A percentile compares a stretch with the other conserved stretches of the same genome.
These are phyloP conservation scores for Drosophila parabipectinata DNA, from an alignment of 1,140 invertebrate species.

Conservation along the genomic window DNA sequence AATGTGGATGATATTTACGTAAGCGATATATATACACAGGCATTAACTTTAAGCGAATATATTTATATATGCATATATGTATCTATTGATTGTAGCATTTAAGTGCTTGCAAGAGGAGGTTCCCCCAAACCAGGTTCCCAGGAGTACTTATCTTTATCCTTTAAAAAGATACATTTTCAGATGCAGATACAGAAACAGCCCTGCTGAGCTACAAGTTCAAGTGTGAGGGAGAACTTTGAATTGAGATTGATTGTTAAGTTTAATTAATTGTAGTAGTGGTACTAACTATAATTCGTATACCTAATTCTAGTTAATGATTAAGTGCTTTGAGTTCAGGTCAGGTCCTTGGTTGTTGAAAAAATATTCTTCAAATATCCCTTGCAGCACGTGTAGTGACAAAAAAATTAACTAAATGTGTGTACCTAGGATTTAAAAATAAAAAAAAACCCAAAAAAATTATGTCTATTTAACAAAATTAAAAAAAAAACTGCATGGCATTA, in stretches of 20 bases:
- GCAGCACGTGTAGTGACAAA: slow-evolving; percentile 51
- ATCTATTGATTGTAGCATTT: slow-evolving; percentile 64
- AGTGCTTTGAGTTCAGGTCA: not conserved
- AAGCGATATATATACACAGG: slow-evolving; percentile 47
- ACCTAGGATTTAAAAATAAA: slow-evolving; percentile 49
- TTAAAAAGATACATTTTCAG: not conserved
- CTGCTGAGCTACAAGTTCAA: slow-evolving; percentile 25
- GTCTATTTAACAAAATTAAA: slow-evolving; percentile 25
- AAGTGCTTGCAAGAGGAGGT: slow-evolving; percentile 57
- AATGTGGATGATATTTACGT: slow-evolving; percentile 59
- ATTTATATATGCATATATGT: slow-evolving; percentile 65
- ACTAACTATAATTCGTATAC: slow-evolving; percentile 12
- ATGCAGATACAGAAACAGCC: not conserved
- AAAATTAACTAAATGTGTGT: slow-evolving; percentile 55
- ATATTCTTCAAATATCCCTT: slow-evolving; percentile 17
- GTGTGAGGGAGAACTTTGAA: slow-evolving; percentile 15
- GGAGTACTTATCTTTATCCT: too few relatives aligned
- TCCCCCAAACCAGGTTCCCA: not conserved
- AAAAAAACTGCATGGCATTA: slow-evolving; percentile 15
- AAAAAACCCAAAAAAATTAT: slow-evolving; percentile 35
- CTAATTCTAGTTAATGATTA: slow-evolving; percentile 24
- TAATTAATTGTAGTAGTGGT: slow-evolving; percentile 43
- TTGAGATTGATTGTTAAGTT: slow-evolving; percentile 60
- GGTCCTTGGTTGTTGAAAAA: slow-evolving; percentile 25
- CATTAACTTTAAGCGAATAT: slow-evolving; percentile 47